Evolutionary conservation across 2,113 vertebrate genomes (phyloP).

Genomic region (Benitochromis conjunctus): DNA sequence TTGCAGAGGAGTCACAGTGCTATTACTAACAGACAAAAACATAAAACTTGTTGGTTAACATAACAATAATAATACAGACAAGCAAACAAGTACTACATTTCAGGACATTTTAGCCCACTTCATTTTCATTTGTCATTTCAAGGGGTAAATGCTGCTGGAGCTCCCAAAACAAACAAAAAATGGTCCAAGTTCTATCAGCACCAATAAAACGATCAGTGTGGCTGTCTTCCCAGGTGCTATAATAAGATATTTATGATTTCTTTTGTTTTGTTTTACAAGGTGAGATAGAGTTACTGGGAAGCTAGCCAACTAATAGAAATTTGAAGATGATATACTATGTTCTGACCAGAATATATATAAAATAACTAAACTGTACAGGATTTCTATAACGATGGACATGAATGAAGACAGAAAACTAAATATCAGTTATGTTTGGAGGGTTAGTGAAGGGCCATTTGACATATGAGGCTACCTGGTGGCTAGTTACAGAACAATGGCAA

Average conservation of each 20-base stretch:
- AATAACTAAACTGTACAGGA: background rate
- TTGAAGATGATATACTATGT: background rate
- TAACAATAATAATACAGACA: background rate
- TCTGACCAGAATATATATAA: background rate
- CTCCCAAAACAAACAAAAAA: background rate
- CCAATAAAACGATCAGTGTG: background rate
- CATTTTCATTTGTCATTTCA: background rate
- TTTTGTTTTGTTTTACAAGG: background rate
- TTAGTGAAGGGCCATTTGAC: background rate
- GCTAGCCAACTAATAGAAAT: background rate
- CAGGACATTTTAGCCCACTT: background rate
- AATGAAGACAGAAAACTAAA: background rate
- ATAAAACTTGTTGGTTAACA: background rate
- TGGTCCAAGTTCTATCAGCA: background rate
- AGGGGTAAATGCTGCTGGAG: background rate
- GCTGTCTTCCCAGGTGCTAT: background rate
- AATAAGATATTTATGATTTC: background rate
- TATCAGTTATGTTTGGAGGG: background rate
- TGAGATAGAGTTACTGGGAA: background rate
- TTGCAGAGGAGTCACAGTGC: background rate
- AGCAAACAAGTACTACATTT: background rate
- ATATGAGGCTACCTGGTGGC: background rate
- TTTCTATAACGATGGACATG: background rate
- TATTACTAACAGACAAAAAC: constrained; percentile 32
- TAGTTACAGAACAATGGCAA: background rate